phyloP scores from a whole-genome alignment of 2,888 invertebrate species.

The Macrophya alboannulata region DNA sequence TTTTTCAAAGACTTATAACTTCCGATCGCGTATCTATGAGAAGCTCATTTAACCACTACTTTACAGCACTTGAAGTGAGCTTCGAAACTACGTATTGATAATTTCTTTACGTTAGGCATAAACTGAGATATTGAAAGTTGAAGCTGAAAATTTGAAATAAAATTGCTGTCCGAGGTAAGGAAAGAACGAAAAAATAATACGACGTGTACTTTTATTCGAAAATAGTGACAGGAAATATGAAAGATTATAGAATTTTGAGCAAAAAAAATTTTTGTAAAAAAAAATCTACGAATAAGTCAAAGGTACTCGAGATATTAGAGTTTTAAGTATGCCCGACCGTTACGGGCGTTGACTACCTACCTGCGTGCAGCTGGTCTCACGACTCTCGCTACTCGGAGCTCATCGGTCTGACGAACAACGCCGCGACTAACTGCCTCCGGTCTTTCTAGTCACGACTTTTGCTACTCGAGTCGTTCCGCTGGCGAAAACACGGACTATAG shows the following conservation, averaged over 20 bases:
- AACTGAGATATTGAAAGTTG: neutral
- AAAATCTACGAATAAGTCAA: neutral
- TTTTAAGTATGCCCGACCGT: neutral
- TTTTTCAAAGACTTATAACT: neutral
- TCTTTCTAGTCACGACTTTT: constrained; percentile 26
- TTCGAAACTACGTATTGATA: neutral
- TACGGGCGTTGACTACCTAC: neutral
- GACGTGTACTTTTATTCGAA: neutral
- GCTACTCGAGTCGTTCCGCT: constrained; percentile 17
- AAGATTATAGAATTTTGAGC: neutral
- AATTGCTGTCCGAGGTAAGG: neutral
- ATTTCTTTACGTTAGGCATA: neutral
- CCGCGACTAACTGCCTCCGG: neutral
- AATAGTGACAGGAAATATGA: neutral
- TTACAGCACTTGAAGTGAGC: neutral
- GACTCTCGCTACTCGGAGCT: constrained; percentile 1
- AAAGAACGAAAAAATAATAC: neutral
- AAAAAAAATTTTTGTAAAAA: neutral
- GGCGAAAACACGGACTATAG: neutral
- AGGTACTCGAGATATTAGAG: neutral
- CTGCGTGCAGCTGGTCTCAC: constrained; percentile 7
- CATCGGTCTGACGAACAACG: constrained; percentile 5
- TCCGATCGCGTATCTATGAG: neutral
- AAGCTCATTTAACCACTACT: neutral
- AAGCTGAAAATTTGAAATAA: neutral